Evolutionary conservation across 1,140 invertebrate species (phyloP), one percentile per base, ranked within the genome.

Genomic region (Lineus longissimus): DNA sequence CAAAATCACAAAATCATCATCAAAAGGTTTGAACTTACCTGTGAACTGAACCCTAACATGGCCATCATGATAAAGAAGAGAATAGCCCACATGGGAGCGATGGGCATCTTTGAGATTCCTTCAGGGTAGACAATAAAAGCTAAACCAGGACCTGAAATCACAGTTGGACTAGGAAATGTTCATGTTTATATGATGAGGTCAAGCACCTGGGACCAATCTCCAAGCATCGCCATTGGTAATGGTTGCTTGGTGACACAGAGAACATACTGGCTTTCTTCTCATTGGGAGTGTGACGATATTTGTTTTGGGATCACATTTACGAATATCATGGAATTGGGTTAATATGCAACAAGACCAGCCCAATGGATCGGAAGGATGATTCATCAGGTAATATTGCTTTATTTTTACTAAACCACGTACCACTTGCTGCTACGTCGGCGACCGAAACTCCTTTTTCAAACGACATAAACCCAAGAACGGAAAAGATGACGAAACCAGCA

Each of bases 41-140:
- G 86, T 54, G 92, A 94, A 81, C 97, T 95, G 29, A 97, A 83
- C 27, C 93, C 95, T 55, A 98, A 91, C 65, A 96, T 89, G 2
- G 97, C 84, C n/a, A 98, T 84, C 95, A 98, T 98, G 67, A 96
- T 90, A 85, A 98, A 97, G 84, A 98, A 98, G 0, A 98, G 85
- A 69, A 93, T 91, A 0, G 94, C 91, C 95, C 95, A 98, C 13
- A 97, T 79, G 0, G 94, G 90, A 27, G 94, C 90, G 29, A 93
- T 90, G 0, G 93, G 95, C 2, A 98, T 84, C 58, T 64, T 61
- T 13, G 58, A 43, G 15, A 70, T 45, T 2, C 66, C 69, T 57
- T 70, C 67, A 33, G 95, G 95, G 83, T 97, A 98, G 2, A 94
- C 95, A 55, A 97, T 82, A 78, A 98, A 98, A 1, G 94, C 93